Percentiles rank a stretch among this genome's conserved stretches.
These are phyloP conservation scores for Deroplatys truncata DNA, from an alignment of 2,888 invertebrate species.

Conservation along the genomic window DNA sequence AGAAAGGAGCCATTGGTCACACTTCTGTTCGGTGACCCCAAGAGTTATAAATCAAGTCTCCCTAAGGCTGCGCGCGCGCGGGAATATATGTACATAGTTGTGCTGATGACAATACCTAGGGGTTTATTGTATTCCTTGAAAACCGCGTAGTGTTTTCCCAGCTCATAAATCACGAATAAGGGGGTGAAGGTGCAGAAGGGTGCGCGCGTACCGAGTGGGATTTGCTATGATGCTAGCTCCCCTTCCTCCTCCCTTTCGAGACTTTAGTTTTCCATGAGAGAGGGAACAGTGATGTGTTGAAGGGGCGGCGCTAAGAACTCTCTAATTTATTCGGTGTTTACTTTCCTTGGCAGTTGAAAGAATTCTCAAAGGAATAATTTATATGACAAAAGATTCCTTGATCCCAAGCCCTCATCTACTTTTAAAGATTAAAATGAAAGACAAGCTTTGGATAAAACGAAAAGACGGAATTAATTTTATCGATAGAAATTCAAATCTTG, in stretches of 20 bases:
- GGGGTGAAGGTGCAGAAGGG: background rate
- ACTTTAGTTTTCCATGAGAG: background rate
- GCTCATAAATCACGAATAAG: conserved; percentile 4
- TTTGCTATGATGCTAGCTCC: background rate
- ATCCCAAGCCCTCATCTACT: background rate
- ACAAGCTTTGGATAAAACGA: background rate
- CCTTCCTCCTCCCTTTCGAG: background rate
- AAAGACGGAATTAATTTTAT: background rate
- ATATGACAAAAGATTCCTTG: background rate
- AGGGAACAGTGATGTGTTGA: background rate
- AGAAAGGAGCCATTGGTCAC: background rate
- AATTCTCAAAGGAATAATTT: background rate
- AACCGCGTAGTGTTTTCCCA: background rate
- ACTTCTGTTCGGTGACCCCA: background rate
- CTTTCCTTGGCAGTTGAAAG: background rate
- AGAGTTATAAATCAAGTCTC: background rate
- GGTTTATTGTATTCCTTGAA: conserved; percentile 17
- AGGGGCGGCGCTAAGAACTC: background rate
- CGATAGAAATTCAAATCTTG: background rate
- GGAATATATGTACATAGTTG: background rate
- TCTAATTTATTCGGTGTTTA: background rate
- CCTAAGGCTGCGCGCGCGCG: background rate
- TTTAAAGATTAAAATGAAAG: background rate
- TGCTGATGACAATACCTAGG: conserved; percentile 23
- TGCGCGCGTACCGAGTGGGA: background rate